These are phyloP conservation scores for Sipha maydis DNA, from an alignment of 2,888 invertebrate species.

Conservation along the genomic window DNA sequence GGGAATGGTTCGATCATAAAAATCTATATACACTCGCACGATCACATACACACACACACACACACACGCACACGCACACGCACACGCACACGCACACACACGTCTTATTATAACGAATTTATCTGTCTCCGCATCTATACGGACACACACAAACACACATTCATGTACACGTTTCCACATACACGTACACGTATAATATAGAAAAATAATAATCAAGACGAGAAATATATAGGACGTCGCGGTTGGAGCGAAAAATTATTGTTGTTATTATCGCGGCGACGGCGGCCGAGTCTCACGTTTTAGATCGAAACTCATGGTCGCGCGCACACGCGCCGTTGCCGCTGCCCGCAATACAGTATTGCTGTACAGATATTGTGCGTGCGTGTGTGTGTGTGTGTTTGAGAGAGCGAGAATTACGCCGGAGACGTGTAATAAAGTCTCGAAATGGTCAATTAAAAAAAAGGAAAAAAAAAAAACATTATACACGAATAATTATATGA, in stretches of 20 bases:
- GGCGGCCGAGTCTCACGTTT: conserved; percentile 57
- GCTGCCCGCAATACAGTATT: neutral
- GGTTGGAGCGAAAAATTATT: conserved; percentile 61
- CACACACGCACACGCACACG: conserved; percentile 23
- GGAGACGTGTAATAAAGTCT: conserved; percentile 54
- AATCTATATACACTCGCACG: conserved; percentile 34
- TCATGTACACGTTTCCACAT: neutral
- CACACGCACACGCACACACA: neutral
- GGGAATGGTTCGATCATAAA: conserved; percentile 56
- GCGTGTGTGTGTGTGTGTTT: no score
- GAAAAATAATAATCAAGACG: conserved; percentile 57
- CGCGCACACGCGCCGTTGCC: neutral
- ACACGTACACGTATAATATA: neutral
- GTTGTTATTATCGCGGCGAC: conserved; percentile 54
- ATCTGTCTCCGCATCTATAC: conserved; percentile 55
- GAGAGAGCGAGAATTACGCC: neutral
- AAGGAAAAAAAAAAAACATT: neutral
- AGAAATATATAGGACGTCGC: conserved; percentile 56
- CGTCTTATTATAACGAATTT: conserved; percentile 56
- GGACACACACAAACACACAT: neutral
- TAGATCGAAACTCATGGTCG: conserved; percentile 55
- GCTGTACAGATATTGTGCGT: neutral
- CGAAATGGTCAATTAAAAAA: conserved; percentile 57
- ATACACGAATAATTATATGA: neutral
- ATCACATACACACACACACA: neutral